phyloP scores from a whole-genome alignment of 2,113 vertebrate species.

The Pelodiscus sinensis region DNA sequence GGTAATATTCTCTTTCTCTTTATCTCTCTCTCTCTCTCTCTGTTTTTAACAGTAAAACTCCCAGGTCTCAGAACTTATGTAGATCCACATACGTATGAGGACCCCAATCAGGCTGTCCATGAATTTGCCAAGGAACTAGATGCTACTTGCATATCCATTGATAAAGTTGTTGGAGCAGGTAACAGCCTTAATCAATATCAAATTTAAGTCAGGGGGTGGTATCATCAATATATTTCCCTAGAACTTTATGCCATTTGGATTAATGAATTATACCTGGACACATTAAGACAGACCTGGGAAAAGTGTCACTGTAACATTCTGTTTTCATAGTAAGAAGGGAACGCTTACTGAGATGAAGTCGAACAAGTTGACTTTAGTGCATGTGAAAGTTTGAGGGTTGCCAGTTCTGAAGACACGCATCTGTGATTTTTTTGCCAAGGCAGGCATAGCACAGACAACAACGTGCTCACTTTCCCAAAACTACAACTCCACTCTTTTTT shows the following conservation, averaged over 20 bases:
- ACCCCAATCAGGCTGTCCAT: conserved; percentile 95
- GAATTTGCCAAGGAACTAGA: conserved; percentile 97
- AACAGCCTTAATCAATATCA: conserved; percentile 2
- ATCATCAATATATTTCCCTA: background rate
- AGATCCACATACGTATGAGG: conserved; percentile 97
- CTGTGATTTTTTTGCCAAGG: background rate
- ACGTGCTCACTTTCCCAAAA: background rate
- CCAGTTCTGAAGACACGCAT: background rate
- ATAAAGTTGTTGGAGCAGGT: conserved; percentile 98
- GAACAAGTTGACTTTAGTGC: background rate
- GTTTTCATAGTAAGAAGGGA: background rate
- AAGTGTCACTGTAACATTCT: background rate
- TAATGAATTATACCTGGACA: background rate
- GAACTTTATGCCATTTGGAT: background rate
- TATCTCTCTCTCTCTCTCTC: conserved; percentile 31
- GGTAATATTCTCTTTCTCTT: conserved; percentile 39
- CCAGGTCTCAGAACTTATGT: conserved; percentile 94
- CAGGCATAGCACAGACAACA: background rate
- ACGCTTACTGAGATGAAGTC: background rate
- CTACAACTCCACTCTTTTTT: background rate
- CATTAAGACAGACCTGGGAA: background rate
- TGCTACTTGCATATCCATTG: conserved; percentile 93
- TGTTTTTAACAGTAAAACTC: conserved; percentile 87
- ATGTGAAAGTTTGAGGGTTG: background rate
- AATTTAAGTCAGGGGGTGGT: background rate